Percentiles rank a stretch among this genome's conserved stretches.
phyloP scores from a whole-genome alignment of 2,113 vertebrate species.

The Coturnix japonica region DNA sequence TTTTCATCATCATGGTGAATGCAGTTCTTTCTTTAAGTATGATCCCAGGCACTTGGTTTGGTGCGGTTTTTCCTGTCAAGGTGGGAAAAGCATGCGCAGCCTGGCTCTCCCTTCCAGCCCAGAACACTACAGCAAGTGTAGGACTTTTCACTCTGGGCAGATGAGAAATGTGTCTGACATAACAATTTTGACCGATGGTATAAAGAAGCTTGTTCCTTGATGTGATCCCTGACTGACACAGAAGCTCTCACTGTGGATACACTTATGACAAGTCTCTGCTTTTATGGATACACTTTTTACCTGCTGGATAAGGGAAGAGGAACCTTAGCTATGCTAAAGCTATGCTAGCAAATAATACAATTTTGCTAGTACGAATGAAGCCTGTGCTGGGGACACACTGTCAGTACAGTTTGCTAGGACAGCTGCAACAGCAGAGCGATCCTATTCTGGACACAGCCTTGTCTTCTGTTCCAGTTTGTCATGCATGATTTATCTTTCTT shows the following conservation, averaged over 20 bases:
- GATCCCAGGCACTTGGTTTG: background rate
- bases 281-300: background rate
- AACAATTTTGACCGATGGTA: background rate
- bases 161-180: background rate
- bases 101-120: background rate
- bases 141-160: background rate
- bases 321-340: slow-evolving; percentile 12
- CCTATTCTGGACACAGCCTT: slow-evolving; percentile 23
- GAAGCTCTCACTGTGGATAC: background rate
- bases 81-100: background rate
- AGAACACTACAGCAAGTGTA: background rate
- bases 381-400: background rate
- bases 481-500: slow-evolving; percentile 59
- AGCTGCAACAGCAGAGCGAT: slow-evolving; percentile 14
- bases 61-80: background rate
- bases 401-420: slow-evolving; percentile 20
- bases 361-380: background rate
- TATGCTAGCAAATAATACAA: background rate
- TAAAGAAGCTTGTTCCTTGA: background rate
- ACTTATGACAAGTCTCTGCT: background rate
- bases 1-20: slow-evolving; percentile 5
- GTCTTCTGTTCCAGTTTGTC: slow-evolving; percentile 53
- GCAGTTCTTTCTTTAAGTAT: background rate
- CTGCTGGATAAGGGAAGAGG: background rate
- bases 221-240: background rate